Conservation (phyloP, 2,113 vertebrate genomes). For the Chaenocephalus aceratus region DNA sequence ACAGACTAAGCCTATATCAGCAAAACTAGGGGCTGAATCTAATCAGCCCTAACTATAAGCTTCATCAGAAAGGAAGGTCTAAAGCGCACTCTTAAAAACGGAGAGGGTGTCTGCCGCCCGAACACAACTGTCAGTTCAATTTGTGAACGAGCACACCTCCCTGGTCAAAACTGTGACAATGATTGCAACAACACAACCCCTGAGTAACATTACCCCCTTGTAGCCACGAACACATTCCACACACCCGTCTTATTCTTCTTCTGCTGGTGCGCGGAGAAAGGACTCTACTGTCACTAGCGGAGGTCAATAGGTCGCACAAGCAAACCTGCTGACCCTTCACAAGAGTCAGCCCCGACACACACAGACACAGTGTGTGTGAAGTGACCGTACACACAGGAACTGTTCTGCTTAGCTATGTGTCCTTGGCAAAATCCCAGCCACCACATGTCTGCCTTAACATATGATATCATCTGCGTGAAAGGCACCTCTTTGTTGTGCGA, state of each 20-base stretch:
- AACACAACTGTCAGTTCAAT: background rate
- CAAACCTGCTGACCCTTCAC: slow-evolving; percentile 35
- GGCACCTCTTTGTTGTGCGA: background rate
- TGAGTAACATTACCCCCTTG: background rate
- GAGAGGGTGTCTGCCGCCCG: too few relatives aligned
- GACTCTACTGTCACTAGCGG: background rate
- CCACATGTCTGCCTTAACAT: background rate
- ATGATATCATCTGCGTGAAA: background rate
- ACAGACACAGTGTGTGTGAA: background rate
- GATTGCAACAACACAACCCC: background rate
- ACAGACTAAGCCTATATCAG: too few relatives aligned
- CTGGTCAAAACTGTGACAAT: background rate
- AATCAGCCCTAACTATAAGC: too few relatives aligned
- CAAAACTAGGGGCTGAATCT: too few relatives aligned
- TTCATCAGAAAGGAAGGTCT: too few relatives aligned
- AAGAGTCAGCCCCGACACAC: background rate
- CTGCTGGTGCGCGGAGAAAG: slow-evolving; percentile 20
- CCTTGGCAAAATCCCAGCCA: slow-evolving; percentile 19
- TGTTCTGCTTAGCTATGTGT: background rate
- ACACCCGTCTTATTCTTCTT: slow-evolving; percentile 31
- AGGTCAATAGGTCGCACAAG: slow-evolving; percentile 28
- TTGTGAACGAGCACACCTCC: background rate
- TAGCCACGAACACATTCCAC: slow-evolving; percentile 14
- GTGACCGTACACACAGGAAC: background rate
- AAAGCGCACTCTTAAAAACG: too few relatives aligned